phyloP scores from a whole-genome alignment of 2,797 vertebrate genomes.

The Anniella stebbinsi region DNA sequence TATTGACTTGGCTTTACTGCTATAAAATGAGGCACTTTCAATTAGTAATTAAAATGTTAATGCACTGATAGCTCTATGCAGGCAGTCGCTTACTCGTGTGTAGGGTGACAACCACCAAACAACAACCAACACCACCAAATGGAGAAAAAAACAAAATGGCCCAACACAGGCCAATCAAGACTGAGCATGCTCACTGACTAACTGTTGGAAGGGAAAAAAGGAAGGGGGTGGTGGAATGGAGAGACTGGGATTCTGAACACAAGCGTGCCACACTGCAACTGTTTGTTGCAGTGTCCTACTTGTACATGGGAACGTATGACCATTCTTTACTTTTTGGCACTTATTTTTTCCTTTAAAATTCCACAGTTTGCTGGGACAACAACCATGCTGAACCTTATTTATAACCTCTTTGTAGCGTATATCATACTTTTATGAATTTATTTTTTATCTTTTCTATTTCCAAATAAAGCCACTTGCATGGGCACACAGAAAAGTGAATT shows the following conservation, averaged over 20 bases:
- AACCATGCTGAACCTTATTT: background rate
- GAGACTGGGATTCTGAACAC: background rate
- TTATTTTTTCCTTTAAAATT: background rate
- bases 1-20: conserved; percentile 11
- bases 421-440: no score
- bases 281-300: background rate
- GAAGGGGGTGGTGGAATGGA: background rate
- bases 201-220: background rate
- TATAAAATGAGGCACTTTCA: conserved; percentile 29
- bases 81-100: no score
- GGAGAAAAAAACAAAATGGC: no score
- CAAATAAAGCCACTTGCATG: background rate
- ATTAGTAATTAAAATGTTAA: background rate
- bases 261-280: background rate
- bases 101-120: no score
- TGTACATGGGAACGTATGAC: background rate
- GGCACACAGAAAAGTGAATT: background rate
- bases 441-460: no score
- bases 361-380: background rate
- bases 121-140: no score
- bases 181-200: no score
- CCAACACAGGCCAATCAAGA: no score
- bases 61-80: background rate
- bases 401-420: background rate
- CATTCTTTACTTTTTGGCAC: no score